A percentile compares a stretch with the other conserved stretches of the same genome.
These are phyloP conservation scores for Tachina lurida DNA, from an alignment of 2,888 invertebrate genomes.

Conservation along the genomic window DNA sequence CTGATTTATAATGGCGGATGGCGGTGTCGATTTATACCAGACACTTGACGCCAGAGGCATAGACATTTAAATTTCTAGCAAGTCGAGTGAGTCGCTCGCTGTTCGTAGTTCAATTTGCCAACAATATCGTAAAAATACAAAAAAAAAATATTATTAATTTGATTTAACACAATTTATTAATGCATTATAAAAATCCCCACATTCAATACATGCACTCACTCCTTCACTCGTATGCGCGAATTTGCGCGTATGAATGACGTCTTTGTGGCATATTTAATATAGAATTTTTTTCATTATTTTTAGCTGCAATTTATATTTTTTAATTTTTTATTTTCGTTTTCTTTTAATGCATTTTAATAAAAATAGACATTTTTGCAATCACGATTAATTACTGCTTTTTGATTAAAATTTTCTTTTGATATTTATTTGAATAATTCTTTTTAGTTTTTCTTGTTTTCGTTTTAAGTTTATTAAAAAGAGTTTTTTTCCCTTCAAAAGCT, in stretches of 20 bases:
- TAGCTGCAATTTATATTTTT: not conserved
- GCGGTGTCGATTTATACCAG: constrained; percentile 77
- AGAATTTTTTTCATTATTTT: constrained; percentile 1
- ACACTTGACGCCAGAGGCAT: constrained; percentile 74
- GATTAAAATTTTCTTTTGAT: not conserved
- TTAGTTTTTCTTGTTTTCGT: not conserved
- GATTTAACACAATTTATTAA: constrained; percentile 47
- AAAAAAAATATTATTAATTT: constrained; percentile 19
- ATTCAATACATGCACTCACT: not conserved
- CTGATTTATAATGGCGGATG: constrained; percentile 76
- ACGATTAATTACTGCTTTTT: constrained; percentile 16
- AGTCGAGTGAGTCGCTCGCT: not conserved
- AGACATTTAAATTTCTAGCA: constrained; percentile 10
- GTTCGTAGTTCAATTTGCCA: constrained; percentile 30
- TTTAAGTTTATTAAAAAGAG: not conserved
- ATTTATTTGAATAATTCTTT: not conserved
- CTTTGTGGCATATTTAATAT: not conserved
- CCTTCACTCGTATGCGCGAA: not conserved
- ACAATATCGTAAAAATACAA: constrained; percentile 48
- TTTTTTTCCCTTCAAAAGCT: not conserved
- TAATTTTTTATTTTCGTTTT: not conserved
- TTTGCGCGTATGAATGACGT: too few relatives aligned
- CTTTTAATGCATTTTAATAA: constrained; percentile 1
- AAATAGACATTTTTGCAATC: constrained; percentile 2
- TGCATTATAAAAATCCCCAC: constrained; percentile 12